Conservation (phyloP, 2,113 vertebrate species). For the Symphodus melops region DNA sequence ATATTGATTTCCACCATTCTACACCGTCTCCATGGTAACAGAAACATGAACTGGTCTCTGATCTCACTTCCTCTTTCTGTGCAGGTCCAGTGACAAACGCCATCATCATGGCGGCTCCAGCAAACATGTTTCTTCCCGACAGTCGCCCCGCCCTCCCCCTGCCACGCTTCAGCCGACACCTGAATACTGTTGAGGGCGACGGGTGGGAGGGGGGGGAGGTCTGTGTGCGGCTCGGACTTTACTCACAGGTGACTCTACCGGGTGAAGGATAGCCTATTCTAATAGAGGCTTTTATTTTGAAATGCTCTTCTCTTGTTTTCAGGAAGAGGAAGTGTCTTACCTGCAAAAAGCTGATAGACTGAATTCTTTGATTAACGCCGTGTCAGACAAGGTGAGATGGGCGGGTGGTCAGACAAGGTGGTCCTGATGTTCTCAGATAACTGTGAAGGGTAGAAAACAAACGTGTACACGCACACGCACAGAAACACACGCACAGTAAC, state of each 20-base stretch:
- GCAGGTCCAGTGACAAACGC: constrained; percentile 93
- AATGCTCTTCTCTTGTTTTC: constrained; percentile 3
- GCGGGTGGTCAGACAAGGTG: background rate
- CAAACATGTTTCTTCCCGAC: constrained; percentile 93
- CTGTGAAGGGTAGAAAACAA: too few species aligned
- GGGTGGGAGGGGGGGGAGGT: constrained; percentile 79
- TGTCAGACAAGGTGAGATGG: constrained; percentile 91
- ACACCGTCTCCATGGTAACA: too few species aligned
- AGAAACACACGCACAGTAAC: too few species aligned
- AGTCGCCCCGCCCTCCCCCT: constrained; percentile 88
- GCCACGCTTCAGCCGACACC: constrained; percentile 91
- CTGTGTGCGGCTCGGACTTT: constrained; percentile 86
- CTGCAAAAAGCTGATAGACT: constrained; percentile 87
- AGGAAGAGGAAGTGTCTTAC: constrained; percentile 89
- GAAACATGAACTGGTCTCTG: background rate
- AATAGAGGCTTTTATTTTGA: background rate
- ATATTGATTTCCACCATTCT: too few species aligned
- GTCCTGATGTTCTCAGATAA: too few species aligned
- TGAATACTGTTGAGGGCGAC: constrained; percentile 84
- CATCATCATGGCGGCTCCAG: constrained; percentile 87
- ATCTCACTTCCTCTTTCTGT: constrained; percentile 45
- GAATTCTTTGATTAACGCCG: constrained; percentile 82
- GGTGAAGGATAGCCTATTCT: background rate
- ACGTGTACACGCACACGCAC: background rate
- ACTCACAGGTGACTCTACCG: constrained; percentile 84